Conservation (phyloP, 2,888 invertebrate genomes). For the Eumerus sabulonum region DNA sequence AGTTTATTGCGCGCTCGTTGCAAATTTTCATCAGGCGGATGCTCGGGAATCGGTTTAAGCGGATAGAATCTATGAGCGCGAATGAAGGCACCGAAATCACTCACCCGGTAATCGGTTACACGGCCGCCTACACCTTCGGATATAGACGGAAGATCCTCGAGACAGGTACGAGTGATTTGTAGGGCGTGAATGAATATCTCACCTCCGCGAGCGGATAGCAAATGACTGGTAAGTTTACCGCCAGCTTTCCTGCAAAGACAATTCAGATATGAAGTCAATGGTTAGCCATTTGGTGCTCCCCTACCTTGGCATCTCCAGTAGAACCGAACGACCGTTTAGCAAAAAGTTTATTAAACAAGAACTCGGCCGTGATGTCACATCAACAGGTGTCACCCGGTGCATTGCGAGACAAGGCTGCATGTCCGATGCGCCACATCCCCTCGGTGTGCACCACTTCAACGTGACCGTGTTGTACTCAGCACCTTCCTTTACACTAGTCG, state of each 20-base stretch:
- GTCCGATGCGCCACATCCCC: conserved; percentile 90
- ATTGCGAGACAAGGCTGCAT: conserved; percentile 91
- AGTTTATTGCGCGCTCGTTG: conserved; percentile 85
- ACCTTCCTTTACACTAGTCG: conserved; percentile 85
- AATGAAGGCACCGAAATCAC: conserved; percentile 94
- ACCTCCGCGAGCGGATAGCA: conserved; percentile 95
- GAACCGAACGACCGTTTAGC: conserved; percentile 94
- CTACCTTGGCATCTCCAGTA: conserved; percentile 91
- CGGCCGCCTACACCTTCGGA: conserved; percentile 96
- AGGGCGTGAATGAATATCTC: conserved; percentile 97
- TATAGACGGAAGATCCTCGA: conserved; percentile 97
- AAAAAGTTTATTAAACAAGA: conserved; percentile 98
- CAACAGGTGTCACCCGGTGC: conserved; percentile 95
- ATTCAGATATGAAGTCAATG: background rate
- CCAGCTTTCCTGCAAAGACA: conserved; percentile 83
- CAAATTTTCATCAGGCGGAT: conserved; percentile 77
- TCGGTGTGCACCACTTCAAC: conserved; percentile 97
- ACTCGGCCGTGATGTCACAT: conserved; percentile 97
- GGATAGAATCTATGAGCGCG: conserved; percentile 90
- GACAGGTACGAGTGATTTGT: conserved; percentile 89
- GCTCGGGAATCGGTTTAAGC: conserved; percentile 80
- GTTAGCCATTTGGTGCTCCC: background rate
- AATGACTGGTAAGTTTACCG: conserved; percentile 93
- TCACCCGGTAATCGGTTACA: conserved; percentile 92
- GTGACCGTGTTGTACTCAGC: conserved; percentile 89